Evolutionary conservation across 92 coral and sea anemone genomes (phyloP), one percentile per base, ranked within the genome.

Genomic region (Muricea muricata): DNA sequence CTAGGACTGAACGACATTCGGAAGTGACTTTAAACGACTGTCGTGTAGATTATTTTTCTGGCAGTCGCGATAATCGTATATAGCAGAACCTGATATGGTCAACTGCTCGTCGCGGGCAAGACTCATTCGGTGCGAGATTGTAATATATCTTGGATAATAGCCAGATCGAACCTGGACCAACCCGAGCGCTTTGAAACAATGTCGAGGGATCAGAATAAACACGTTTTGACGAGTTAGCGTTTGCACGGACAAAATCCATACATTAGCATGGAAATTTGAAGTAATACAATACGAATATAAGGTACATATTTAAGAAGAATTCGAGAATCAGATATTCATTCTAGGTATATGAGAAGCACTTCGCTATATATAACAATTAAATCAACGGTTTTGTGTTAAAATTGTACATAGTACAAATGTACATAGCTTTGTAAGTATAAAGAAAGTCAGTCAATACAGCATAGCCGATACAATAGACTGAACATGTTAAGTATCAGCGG

Each of bases 401-500:
- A 63, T 32, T 63, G 70, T 63, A 9, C 70, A 63, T 23, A 63
- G 21, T 63, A 63, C 70, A 63, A 63, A 63, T 63, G 70, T 63
- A 63, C 37, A 63, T 63, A 60, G 68, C 68, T 30, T 60, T 60
- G 60, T 52, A 52, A 2, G 60, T 20, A 52, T 20, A 52, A 52
- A 17, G 26, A 18, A 6, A 52, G 26, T 18, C 2, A 48, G 18
- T 48, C 60, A 18, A 52, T 20, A 45, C 50, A 45, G 12, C 10
- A 29, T 6, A 57, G 65, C 12, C 65, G 65, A 57, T 4, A 57
- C 65, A 57, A 21, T 17, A 15, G 23, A 54, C 13, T 57, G 30
- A 29, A 31, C 70, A 63, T 63, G 70, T 32, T 63, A 63, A 63
- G 28, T 26, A 63, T 6, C 37, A 9, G 1, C 20, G 39, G 30